A percentile compares a stretch with the other conserved stretches of the same genome.
These are phyloP conservation scores for Sisyra terminalis DNA, from an alignment of 2,888 invertebrate genomes.

Conservation along the genomic window DNA sequence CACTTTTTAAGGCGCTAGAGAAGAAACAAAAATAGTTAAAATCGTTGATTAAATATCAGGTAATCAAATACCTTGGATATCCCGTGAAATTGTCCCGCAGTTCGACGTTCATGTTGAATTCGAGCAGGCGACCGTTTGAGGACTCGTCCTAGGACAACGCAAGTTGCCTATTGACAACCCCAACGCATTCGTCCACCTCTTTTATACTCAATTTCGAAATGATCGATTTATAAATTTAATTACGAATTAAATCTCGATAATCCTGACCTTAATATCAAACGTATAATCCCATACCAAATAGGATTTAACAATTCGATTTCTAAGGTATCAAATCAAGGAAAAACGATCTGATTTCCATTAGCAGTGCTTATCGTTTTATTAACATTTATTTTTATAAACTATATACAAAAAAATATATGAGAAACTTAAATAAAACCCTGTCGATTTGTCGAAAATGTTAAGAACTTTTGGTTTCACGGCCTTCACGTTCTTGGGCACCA, in stretches of 20 bases:
- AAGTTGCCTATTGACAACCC: constrained; percentile 6
- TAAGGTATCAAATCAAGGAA: too few species aligned
- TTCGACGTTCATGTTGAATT: neutral
- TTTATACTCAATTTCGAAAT: neutral
- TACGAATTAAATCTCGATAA: too few species aligned
- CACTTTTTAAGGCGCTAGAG: neutral
- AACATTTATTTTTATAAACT: neutral
- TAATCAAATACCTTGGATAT: constrained; percentile 2
- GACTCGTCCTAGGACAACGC: constrained; percentile 6
- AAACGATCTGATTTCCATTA: too few species aligned
- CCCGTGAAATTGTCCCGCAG: too few species aligned
- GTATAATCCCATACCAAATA: too few species aligned
- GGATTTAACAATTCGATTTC: too few species aligned
- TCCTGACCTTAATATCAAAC: too few species aligned
- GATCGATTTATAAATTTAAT: neutral
- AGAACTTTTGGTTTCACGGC: constrained; percentile 22
- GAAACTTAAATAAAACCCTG: neutral
- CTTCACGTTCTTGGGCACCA: constrained; percentile 41
- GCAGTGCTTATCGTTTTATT: neutral
- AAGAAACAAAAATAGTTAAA: neutral
- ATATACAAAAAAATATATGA: neutral
- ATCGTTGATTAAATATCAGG: neutral
- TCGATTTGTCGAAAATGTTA: neutral
- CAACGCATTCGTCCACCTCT: neutral
- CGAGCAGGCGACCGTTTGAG: too few species aligned